These are phyloP conservation scores for Druon quercuslanigerum DNA, from an alignment of 1,140 invertebrate genomes.

Conservation along the genomic window DNA sequence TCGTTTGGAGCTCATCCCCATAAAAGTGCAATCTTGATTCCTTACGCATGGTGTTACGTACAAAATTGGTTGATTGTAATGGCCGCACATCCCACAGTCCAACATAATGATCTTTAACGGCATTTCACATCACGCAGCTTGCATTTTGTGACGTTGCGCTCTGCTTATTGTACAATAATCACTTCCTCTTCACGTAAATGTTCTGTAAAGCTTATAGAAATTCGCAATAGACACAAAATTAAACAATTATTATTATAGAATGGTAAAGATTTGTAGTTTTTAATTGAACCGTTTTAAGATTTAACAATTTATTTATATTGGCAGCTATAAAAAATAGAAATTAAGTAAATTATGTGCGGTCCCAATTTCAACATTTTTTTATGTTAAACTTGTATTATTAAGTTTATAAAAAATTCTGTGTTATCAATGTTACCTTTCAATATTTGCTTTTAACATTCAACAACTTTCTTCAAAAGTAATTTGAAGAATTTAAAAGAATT, in stretches of 20 bases:
- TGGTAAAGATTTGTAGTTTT: no score
- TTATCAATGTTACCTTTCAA: no score
- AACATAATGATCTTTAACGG: constrained; percentile 20
- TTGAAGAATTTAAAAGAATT: no score
- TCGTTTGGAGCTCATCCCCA: neutral
- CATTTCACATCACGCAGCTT: constrained; percentile 30
- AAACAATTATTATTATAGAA: neutral
- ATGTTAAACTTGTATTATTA: no score
- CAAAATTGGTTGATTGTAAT: constrained; percentile 23
- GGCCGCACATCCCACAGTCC: neutral
- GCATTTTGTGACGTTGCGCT: constrained; percentile 30
- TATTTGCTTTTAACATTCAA: no score
- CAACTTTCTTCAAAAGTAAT: no score
- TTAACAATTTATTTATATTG: no score
- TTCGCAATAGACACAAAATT: neutral
- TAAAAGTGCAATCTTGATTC: constrained; percentile 4
- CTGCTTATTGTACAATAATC: constrained; percentile 28
- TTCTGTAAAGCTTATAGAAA: constrained; percentile 18
- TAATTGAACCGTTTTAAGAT: no score
- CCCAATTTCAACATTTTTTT: no score
- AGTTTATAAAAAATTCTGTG: no score
- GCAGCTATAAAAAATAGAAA: no score
- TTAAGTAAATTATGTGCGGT: no score
- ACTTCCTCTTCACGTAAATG: constrained; percentile 27
- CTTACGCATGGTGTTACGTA: neutral